phyloP scores from a whole-genome alignment of 2,113 vertebrate genomes.

The Microcebus lehilahytsara region DNA sequence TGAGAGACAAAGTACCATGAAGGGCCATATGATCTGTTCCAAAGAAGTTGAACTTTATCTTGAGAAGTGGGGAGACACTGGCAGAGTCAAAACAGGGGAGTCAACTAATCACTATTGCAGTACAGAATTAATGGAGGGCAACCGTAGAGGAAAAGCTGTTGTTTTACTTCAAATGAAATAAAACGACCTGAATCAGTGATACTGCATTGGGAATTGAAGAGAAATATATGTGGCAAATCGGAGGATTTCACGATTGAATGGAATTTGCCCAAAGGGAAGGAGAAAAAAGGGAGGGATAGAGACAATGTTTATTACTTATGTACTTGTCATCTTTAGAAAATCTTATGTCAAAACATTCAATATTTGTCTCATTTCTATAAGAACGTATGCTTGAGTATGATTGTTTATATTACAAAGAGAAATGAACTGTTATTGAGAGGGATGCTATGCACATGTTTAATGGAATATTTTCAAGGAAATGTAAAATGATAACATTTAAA shows the following conservation, averaged over 20 bases:
- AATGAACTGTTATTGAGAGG: not conserved
- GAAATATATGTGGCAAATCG: not conserved
- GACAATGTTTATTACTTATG: not conserved
- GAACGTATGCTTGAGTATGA: not conserved
- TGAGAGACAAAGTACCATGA: not conserved
- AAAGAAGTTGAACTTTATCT: not conserved
- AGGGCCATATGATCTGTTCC: not conserved
- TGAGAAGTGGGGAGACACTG: not conserved
- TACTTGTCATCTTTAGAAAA: not conserved
- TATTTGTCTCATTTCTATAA: not conserved
- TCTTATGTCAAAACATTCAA: not conserved
- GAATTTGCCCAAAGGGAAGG: not conserved
- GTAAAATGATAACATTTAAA: not conserved
- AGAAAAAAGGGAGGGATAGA: not conserved
- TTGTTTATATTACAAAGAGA: not conserved
- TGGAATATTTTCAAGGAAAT: slow-evolving; percentile 9
- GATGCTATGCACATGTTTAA: not conserved
- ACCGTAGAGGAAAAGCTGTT: not conserved
- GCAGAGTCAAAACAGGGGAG: not conserved
- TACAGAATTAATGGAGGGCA: not conserved
- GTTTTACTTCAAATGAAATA: not conserved
- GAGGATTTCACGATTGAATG: not conserved
- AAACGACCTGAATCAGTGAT: not conserved
- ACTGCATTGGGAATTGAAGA: not conserved
- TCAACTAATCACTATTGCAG: not conserved